Evolutionary conservation across 1,140 invertebrate species (phyloP).

Genomic region (Drepana arcuata): DNA sequence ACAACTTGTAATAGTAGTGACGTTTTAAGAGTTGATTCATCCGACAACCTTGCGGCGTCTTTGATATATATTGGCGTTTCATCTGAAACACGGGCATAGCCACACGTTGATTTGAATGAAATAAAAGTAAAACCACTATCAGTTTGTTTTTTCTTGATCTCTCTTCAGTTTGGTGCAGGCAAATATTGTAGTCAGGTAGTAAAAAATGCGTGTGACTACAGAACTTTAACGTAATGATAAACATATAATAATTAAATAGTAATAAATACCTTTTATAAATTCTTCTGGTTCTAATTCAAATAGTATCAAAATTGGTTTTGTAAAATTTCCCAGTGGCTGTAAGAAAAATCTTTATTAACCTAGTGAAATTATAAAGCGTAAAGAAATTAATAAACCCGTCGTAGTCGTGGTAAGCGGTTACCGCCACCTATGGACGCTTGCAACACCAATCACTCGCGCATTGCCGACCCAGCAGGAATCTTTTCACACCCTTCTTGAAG

Average conservation of each 20-base stretch:
- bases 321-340: slow-evolving; percentile 48
- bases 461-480: background rate
- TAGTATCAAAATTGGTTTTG: slow-evolving; percentile 44
- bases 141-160: background rate
- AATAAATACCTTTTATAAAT: slow-evolving; percentile 28
- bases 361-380: slow-evolving; percentile 1
- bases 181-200: background rate
- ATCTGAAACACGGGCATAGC: slow-evolving; percentile 9
- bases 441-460: background rate
- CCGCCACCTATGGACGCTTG: no score
- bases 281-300: slow-evolving; percentile 28
- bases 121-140: background rate
- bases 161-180: background rate
- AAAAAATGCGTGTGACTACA: no score
- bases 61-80: slow-evolving; percentile 15
- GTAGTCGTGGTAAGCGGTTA: no score
- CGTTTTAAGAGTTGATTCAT: slow-evolving; percentile 31
- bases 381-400: no score
- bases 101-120: background rate
- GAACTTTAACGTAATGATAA: background rate
- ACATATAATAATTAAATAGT: background rate
- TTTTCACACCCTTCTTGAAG: background rate
- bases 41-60: slow-evolving; percentile 36
- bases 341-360: slow-evolving; percentile 16
- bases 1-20: slow-evolving; percentile 44